Evolutionary conservation across 2,888 invertebrate genomes (phyloP), one percentile per base, ranked within the genome.

Genomic region (Drosophila barbarae): DNA sequence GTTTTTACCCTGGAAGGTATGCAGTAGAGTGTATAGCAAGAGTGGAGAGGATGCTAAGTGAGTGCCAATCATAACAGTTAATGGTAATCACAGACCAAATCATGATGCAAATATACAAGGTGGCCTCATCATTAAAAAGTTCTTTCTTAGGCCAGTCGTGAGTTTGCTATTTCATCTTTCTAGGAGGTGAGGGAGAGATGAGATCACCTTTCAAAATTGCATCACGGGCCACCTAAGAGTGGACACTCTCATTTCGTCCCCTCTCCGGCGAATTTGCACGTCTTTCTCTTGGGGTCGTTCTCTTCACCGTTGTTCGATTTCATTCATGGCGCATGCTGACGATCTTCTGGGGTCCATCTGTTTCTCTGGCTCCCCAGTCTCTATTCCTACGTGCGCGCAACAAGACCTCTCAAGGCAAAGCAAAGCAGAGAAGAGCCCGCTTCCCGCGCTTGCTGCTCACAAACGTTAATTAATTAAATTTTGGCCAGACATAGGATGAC

Each of bases 311-410:
- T 44, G 32, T 21, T 34, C 52, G 52, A 61, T 52, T 63, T 63
- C 63, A 63, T 63, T 63, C 49, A 61, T 63, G 61, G 61, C 51
- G 36, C 59, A 44, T 38, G 59, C 38, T 26, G 32, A 30, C 49
- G 47, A 21, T 38, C 38, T 38, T 41, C n/a, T 8, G 26, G 23
- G 56, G 23, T 64, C 65, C 76, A 71, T 77, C 72, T 74, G 67
- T 49, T 64, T 44, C 52, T 64, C 73, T 53, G 57, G 42, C 39
- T 68, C 55, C 69, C 65, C 71, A 85, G 77, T 85, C 79, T 85
- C 85, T 85, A 77, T 77, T 77, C 52, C 63, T 59, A 83, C 74
- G 77, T 85, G 80, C 84, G 85, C 79, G 79, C 77, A 85, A 80
- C 81, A 64, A 71, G 72, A 73, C 64, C 69, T 51, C 55, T 32